A percentile compares a stretch with the other conserved stretches of the same genome.
Conservation (phyloP, 2,888 invertebrate species). For the Mantis religiosa region DNA sequence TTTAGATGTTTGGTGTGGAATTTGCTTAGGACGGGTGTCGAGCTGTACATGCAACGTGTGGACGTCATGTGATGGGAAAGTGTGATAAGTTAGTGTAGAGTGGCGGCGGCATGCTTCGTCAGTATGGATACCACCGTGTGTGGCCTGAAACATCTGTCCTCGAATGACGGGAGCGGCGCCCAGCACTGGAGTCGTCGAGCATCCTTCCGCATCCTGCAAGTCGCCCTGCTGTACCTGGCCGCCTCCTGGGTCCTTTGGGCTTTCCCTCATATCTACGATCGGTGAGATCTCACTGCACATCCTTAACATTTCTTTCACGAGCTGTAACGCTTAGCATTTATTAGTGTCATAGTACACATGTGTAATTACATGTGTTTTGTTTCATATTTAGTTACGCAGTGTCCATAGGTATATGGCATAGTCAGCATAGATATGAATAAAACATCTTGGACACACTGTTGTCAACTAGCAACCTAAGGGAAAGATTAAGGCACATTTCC, state of each 20-base stretch:
- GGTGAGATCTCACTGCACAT: conserved; percentile 35
- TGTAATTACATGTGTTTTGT: too few relatives aligned
- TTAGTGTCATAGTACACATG: too few relatives aligned
- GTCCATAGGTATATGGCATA: too few relatives aligned
- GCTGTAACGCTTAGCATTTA: background rate
- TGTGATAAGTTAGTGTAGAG: background rate
- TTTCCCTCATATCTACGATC: conserved; percentile 39
- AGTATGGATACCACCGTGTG: conserved; percentile 17
- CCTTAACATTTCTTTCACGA: background rate
- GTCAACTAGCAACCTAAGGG: too few relatives aligned
- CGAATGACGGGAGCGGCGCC: conserved; percentile 21
- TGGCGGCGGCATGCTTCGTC: background rate
- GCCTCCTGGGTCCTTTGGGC: conserved; percentile 39
- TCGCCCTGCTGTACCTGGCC: conserved; percentile 38
- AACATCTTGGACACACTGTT: too few relatives aligned
- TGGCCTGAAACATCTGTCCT: conserved; percentile 37
- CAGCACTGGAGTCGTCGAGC: conserved; percentile 33
- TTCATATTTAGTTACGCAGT: too few relatives aligned
- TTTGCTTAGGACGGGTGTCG: background rate
- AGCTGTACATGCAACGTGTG: background rate
- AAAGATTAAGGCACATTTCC: too few relatives aligned
- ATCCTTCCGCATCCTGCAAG: conserved; percentile 37
- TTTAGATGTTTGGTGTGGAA: background rate
- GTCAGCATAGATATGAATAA: too few relatives aligned
- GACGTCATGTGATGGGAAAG: background rate